Base-by-base conservation (phyloP, 2,113 vertebrate species). In the Centrocercus urophasianus region DNA sequence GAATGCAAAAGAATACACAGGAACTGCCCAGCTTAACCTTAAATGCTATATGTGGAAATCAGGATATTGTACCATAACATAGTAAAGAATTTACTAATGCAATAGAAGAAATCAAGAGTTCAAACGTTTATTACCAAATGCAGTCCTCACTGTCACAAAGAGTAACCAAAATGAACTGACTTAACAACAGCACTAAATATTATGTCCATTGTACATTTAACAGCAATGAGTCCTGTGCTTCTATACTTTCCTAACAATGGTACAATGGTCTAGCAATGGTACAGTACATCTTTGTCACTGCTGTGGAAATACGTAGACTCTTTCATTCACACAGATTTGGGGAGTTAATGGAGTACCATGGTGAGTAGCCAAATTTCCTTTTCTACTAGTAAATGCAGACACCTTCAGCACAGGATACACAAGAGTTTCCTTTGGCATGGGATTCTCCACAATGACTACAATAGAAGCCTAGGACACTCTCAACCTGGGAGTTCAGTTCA, bases 401-500 rank as follows among this genome's bases (percentile, higher is more conserved):
- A 74, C 66, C 4, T 38, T 25, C 45, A 87, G 19, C 14, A 9
- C 54, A 69, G 10, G 25, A 73, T 2, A 57, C 4, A 79, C 42
- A 71, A 56, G 28, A 20, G 60, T 52, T 38, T 43, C 11, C 22
- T 28, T 12, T 19, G 57, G 54, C 40, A 34, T 2, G 32, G 40
- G 14, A 47, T 80, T 83, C 16, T 80, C 36, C 57, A 8, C 10
- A 19, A 0, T 27, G 36, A 72, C 34, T 57, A n/a, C 0, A 0
- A 60, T 70, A 38, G 38, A 85, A 87, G 74, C 18, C 25, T 13
- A 75, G 24, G 38, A 10, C 38, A 25, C 4, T 88, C 56, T 63
- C 22, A 43, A 77, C 22, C 48, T 9, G 34, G 13, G 50, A 13
- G 19, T 54, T 87, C 54, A 73, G 18, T 60, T 30, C 34, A 54